Conservation (phyloP, 1,140 invertebrate genomes). For the Drosophila sp. region DNA sequence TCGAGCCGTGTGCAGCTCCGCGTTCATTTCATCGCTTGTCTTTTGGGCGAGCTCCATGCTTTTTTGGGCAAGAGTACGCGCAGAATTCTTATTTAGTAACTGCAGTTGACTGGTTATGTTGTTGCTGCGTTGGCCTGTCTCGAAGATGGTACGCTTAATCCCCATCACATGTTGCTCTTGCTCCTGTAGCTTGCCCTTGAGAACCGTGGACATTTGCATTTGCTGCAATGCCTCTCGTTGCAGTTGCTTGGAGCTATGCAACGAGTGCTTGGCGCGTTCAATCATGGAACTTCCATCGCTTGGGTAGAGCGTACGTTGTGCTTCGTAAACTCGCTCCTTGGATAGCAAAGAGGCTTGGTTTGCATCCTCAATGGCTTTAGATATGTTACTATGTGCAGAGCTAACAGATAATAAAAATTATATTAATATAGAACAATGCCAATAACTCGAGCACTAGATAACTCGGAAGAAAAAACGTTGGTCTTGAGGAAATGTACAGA, state of each 20-base stretch:
- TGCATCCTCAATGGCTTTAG: constrained; percentile 89
- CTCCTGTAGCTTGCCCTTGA: constrained; percentile 81
- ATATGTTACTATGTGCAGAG: constrained; percentile 92
- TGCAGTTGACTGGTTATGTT: constrained; percentile 83
- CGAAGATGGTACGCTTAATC: constrained; percentile 85
- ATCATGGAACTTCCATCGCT: constrained; percentile 85
- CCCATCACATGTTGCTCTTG: constrained; percentile 85
- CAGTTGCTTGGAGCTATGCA: constrained; percentile 83
- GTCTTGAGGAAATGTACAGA: no score
- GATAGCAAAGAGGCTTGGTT: constrained; percentile 87
- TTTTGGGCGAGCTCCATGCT: constrained; percentile 85
- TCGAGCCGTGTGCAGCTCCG: constrained; percentile 85
- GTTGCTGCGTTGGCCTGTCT: constrained; percentile 86
- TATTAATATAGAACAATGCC: neutral
- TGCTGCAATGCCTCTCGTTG: constrained; percentile 84
- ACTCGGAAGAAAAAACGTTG: no score
- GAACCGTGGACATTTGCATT: constrained; percentile 84
- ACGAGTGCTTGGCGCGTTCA: constrained; percentile 84
- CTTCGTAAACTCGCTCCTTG: constrained; percentile 85
- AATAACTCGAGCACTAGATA: no score
- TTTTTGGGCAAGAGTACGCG: constrained; percentile 77
- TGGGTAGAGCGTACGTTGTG: constrained; percentile 75
- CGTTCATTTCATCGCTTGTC: constrained; percentile 85
- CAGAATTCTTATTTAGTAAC: constrained; percentile 49
- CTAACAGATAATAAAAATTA: constrained; percentile 84